A percentile compares a stretch with the other conserved stretches of the same genome.
phyloP scores from a whole-genome alignment of 2,113 vertebrate genomes.

The Carassius gibelio region DNA sequence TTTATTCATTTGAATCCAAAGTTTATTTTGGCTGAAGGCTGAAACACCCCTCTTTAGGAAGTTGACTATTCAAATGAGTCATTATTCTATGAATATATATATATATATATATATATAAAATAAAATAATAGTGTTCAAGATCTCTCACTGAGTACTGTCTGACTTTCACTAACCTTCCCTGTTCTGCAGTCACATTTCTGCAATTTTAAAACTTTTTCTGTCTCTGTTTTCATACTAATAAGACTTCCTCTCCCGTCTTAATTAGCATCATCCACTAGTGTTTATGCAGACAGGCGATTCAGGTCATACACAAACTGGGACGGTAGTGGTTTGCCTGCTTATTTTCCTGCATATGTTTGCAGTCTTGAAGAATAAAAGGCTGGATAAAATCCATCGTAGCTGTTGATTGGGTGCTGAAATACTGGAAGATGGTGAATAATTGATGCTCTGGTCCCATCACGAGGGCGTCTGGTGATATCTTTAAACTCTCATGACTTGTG shows the following conservation, averaged over 20 bases:
- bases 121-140: neutral
- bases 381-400: constrained; percentile 16
- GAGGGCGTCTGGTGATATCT: constrained; percentile 15
- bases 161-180: constrained; percentile 26
- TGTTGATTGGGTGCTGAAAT: constrained; percentile 44
- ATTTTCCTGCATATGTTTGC: constrained; percentile 54
- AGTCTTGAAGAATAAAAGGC: constrained; percentile 37
- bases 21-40: neutral
- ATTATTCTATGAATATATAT: neutral
- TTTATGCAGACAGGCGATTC: constrained; percentile 69
- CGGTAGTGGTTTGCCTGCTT: constrained; percentile 65
- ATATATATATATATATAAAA: too few species aligned
- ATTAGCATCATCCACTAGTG: constrained; percentile 72
- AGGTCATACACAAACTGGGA: constrained; percentile 73
- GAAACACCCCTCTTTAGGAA: neutral
- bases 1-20: constrained; percentile 12
- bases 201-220: constrained; percentile 12
- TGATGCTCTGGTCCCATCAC: constrained; percentile 38
- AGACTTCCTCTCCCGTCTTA: constrained; percentile 64
- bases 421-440: constrained; percentile 51
- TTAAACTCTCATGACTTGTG: constrained; percentile 29
- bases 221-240: constrained; percentile 53
- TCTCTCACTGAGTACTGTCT: neutral
- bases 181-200: constrained; percentile 2
- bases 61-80: neutral